Evolutionary conservation across 92 coral and sea anemone genomes (phyloP).

Genomic region (Epizoanthus rinbou): DNA sequence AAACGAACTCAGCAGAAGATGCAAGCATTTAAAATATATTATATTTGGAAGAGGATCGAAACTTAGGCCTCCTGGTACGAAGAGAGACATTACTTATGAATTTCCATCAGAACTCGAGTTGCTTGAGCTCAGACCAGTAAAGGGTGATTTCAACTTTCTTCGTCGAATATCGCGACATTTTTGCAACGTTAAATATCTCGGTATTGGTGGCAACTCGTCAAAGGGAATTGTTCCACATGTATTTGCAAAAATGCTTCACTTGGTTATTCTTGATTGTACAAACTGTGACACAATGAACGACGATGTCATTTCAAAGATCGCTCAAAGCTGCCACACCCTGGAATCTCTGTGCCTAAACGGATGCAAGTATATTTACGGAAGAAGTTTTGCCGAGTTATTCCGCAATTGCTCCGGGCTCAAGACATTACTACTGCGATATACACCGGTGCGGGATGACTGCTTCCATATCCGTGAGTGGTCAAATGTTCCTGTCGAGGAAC

Average conservation of each 20-base stretch:
- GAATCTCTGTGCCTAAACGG: constrained; percentile 97
- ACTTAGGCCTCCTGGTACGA: constrained; percentile 66
- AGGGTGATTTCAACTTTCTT: constrained; percentile 93
- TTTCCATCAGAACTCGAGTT: constrained; percentile 92
- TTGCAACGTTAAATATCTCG: constrained; percentile 87
- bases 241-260: constrained; percentile 90
- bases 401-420: constrained; percentile 80
- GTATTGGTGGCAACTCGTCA: constrained; percentile 92
- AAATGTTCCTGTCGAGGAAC: constrained; percentile 84
- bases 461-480: constrained; percentile 85
- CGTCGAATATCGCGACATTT: constrained; percentile 92
- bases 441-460: constrained; percentile 96
- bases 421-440: constrained; percentile 92
- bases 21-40: constrained; percentile 80
- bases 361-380: constrained; percentile 92
- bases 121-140: constrained; percentile 90
- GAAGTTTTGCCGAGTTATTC: constrained; percentile 83
- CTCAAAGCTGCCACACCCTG: constrained; percentile 87
- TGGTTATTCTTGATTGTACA: constrained; percentile 94
- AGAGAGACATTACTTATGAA: constrained; percentile 68
- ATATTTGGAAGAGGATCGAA: constrained; percentile 96
- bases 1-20: constrained; percentile 80
- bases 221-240: constrained; percentile 92
- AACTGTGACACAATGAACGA: constrained; percentile 98
- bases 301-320: constrained; percentile 88